phyloP scores from a whole-genome alignment of 2,888 invertebrate species.

The Folsomia manolachei region DNA sequence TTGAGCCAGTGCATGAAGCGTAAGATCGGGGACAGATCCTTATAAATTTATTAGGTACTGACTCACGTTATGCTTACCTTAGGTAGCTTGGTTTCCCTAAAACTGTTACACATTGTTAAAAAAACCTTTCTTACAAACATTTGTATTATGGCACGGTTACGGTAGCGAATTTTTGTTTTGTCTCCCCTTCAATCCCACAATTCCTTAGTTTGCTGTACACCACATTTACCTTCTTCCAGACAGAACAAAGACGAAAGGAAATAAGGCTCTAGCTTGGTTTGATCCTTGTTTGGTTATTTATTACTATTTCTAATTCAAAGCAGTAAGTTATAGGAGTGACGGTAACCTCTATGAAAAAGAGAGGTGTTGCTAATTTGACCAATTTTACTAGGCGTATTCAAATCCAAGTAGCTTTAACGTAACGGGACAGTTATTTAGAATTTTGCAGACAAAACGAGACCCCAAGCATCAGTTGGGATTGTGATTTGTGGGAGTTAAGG shows the following conservation, averaged over 20 bases:
- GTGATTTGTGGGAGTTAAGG: too few relatives aligned
- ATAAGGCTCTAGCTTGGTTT: too few relatives aligned
- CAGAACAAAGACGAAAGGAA: neutral
- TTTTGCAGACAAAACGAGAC: too few relatives aligned
- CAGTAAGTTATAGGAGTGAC: too few relatives aligned
- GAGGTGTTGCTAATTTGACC: neutral
- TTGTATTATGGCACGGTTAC: neutral
- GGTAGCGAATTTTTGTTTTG: neutral
- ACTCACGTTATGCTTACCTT: neutral
- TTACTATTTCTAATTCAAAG: too few relatives aligned
- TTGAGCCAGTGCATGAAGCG: neutral
- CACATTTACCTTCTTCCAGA: neutral
- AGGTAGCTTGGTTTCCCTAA: neutral
- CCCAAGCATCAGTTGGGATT: too few relatives aligned
- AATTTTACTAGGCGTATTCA: neutral
- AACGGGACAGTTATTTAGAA: too few relatives aligned
- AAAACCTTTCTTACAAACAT: too few relatives aligned
- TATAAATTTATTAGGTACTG: neutral
- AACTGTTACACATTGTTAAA: neutral
- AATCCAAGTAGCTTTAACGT: too few relatives aligned
- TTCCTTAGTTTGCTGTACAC: too few relatives aligned
- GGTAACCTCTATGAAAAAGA: neutral
- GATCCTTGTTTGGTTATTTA: too few relatives aligned
- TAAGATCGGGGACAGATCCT: constrained; percentile 10
- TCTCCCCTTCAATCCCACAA: neutral